Evolutionary conservation across 1,140 invertebrate species (phyloP).

Genomic region (Rhopalosiphum maidis): DNA sequence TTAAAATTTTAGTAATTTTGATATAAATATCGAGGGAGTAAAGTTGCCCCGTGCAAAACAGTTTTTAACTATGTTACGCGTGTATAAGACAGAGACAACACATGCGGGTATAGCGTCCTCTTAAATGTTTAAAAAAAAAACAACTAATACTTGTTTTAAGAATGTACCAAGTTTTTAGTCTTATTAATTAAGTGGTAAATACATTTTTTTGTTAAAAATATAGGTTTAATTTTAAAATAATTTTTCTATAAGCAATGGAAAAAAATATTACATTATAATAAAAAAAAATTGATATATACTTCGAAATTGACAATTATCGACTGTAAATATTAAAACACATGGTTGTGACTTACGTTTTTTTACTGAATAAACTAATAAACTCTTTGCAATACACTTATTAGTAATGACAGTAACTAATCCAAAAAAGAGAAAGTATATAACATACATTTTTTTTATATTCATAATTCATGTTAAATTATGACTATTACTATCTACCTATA

Average conservation of each 20-base stretch:
- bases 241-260: not conserved
- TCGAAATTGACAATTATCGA: not conserved
- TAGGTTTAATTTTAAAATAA: not conserved
- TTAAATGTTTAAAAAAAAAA: not conserved
- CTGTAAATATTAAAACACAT: not conserved
- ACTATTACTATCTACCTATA: not conserved
- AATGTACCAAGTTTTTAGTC: not conserved
- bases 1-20: too few species aligned
- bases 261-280: not conserved
- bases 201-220: not conserved
- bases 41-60: too few species aligned
- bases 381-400: not conserved
- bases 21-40: too few species aligned
- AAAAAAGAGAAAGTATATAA: slow-evolving; percentile 20
- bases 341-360: not conserved
- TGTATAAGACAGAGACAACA: too few species aligned
- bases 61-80: too few species aligned
- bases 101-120: too few species aligned
- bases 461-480: not conserved
- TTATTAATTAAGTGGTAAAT: not conserved
- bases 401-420: not conserved
- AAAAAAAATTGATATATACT: not conserved
- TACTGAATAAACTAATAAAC: not conserved
- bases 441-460: not conserved
- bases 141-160: not conserved